Conservation (phyloP, 2,797 vertebrate genomes). For the Xenops minutus region DNA sequence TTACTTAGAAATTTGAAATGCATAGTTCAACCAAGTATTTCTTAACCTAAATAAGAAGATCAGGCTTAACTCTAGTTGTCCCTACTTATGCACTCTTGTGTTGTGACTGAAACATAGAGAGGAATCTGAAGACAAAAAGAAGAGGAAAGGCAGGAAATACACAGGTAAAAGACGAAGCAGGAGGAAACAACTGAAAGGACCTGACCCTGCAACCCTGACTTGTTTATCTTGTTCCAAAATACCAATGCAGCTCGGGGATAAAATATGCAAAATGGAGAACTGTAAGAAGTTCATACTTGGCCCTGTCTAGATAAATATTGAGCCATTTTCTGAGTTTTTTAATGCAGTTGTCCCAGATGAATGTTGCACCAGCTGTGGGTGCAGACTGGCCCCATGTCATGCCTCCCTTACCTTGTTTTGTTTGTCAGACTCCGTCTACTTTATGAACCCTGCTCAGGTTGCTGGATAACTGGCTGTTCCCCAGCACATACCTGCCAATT, state of each 20-base stretch:
- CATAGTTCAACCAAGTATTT: background rate
- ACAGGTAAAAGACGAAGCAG: background rate
- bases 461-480: background rate
- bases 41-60: background rate
- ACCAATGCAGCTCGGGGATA: background rate
- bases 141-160: background rate
- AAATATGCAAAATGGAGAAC: background rate
- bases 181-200: background rate
- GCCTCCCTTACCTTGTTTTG: background rate
- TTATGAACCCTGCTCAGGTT: background rate
- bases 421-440: background rate
- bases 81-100: background rate
- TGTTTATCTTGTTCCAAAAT: background rate
- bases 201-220: background rate
- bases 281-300: background rate
- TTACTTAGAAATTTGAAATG: background rate
- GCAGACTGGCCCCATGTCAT: background rate
- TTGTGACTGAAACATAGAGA: background rate
- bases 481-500: background rate
- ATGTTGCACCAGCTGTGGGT: fast-evolving
- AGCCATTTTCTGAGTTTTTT: background rate
- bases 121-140: background rate
- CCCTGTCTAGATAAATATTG: background rate
- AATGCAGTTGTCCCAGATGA: background rate
- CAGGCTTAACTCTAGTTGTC: background rate